These are phyloP conservation scores for Parnassius apollo DNA, from an alignment of 2,888 invertebrate species.

Conservation along the genomic window DNA sequence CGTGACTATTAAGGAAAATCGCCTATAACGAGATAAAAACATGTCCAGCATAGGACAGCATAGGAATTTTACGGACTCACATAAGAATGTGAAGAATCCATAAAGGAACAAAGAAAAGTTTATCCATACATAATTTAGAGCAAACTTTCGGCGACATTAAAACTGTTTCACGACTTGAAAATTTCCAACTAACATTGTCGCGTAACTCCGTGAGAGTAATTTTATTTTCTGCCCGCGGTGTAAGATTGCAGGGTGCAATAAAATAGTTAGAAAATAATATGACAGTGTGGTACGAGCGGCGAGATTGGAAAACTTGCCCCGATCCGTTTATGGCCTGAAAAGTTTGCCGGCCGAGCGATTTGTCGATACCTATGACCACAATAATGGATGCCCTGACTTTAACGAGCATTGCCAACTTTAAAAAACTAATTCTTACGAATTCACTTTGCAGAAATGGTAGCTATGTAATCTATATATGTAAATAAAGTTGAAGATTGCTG, in stretches of 20 bases:
- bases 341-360: slow-evolving; percentile 34
- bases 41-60: too few relatives aligned
- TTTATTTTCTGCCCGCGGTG: slow-evolving; percentile 31
- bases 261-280: slow-evolving; percentile 66
- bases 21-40: too few relatives aligned
- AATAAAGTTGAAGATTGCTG: too few relatives aligned
- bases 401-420: slow-evolving; percentile 12
- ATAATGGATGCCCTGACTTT: slow-evolving; percentile 12
- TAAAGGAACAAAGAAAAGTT: background rate
- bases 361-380: slow-evolving; percentile 31
- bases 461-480: too few relatives aligned
- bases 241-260: slow-evolving; percentile 55
- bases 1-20: too few relatives aligned
- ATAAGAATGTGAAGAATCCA: too few relatives aligned
- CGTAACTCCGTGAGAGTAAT: slow-evolving; percentile 13
- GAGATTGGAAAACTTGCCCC: slow-evolving; percentile 43
- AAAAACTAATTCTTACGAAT: background rate
- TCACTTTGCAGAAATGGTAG: too few relatives aligned
- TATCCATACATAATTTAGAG: slow-evolving; percentile 4
- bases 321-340: slow-evolving; percentile 40
- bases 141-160: slow-evolving; percentile 3
- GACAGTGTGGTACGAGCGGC: slow-evolving; percentile 42
- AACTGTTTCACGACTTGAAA: slow-evolving; percentile 11
- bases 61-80: too few relatives aligned
- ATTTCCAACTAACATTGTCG: slow-evolving; percentile 20